Percentiles rank a stretch among this genome's conserved stretches.
Conservation (phyloP, 1,140 invertebrate species). For the Hycleus phaleratus region DNA sequence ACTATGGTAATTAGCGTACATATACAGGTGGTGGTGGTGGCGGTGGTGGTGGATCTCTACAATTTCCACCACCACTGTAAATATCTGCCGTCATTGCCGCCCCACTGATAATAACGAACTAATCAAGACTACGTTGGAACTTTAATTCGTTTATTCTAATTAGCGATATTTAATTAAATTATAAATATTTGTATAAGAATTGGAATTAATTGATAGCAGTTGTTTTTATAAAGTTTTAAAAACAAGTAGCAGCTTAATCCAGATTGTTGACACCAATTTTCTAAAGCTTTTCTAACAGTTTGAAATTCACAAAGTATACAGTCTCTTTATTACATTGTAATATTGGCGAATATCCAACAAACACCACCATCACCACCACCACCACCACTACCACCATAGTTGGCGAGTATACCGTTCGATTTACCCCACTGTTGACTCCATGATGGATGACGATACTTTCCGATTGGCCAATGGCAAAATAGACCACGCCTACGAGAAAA, state of each 20-base stretch:
- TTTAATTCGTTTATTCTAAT: conserved; percentile 30
- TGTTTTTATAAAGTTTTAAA: no score
- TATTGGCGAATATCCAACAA: no score
- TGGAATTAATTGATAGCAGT: no score
- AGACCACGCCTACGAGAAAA: conserved; percentile 1
- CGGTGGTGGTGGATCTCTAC: conserved; percentile 8
- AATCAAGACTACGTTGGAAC: conserved; percentile 36
- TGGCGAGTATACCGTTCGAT: background rate
- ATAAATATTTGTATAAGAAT: no score
- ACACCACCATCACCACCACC: no score
- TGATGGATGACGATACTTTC: background rate
- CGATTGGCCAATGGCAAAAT: background rate
- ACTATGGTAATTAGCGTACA: conserved; percentile 36
- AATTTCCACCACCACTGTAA: conserved; percentile 1
- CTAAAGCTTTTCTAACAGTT: no score
- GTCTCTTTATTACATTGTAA: no score
- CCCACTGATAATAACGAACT: conserved; percentile 21
- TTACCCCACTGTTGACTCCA: background rate
- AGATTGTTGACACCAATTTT: no score
- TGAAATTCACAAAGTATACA: no score
- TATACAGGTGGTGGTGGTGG: conserved; percentile 23
- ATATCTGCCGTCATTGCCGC: background rate
- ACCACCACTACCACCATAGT: no score
- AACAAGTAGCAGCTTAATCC: no score
- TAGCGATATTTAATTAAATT: background rate